Percentiles rank a stretch among this genome's conserved stretches.
Conservation (phyloP, 2,888 invertebrate genomes). For the Baronia brevicornis region DNA sequence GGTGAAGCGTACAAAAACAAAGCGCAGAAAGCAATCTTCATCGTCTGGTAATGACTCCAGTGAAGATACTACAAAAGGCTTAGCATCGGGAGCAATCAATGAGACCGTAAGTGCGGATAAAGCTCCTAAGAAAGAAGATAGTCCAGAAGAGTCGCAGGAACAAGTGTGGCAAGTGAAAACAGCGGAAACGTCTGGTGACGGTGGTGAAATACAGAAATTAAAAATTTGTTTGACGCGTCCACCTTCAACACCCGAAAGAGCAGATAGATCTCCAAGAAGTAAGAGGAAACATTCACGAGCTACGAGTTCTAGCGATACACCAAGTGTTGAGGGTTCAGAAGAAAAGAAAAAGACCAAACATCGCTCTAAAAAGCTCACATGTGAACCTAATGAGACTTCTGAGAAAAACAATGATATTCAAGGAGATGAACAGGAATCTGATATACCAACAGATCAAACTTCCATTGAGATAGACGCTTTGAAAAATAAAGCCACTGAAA, state of each 20-base stretch:
- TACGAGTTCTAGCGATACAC: slow-evolving; percentile 65
- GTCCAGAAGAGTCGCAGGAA: slow-evolving; percentile 53
- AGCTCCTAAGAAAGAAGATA: slow-evolving; percentile 42
- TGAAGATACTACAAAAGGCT: slow-evolving; percentile 48
- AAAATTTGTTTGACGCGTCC: slow-evolving; percentile 79
- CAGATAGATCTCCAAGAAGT: slow-evolving; percentile 67
- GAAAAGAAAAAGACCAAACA: slow-evolving; percentile 62
- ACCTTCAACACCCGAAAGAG: slow-evolving; percentile 69
- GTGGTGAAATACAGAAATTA: slow-evolving; percentile 78
- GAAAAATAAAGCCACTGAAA: slow-evolving; percentile 17
- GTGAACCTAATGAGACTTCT: slow-evolving; percentile 48
- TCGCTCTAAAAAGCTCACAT: slow-evolving; percentile 45
- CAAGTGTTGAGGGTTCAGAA: slow-evolving; percentile 57
- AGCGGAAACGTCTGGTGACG: slow-evolving; percentile 56
- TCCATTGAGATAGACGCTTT: slow-evolving; percentile 26
- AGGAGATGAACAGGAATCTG: slow-evolving; percentile 36
- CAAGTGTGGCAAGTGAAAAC: slow-evolving; percentile 74
- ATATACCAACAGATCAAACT: slow-evolving; percentile 9
- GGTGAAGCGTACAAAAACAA: slow-evolving; percentile 68
- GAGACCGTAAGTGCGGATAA: slow-evolving; percentile 41
- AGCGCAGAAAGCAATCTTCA: slow-evolving; percentile 72
- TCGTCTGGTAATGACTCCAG: slow-evolving; percentile 71
- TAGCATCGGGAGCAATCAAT: slow-evolving; percentile 30
- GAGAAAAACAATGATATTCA: slow-evolving; percentile 52
- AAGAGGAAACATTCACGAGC: slow-evolving; percentile 69